Evolutionary conservation across 2,888 invertebrate genomes (phyloP), one percentile per base, ranked within the genome.

Genomic region (Chamaedrilus cognettii): DNA sequence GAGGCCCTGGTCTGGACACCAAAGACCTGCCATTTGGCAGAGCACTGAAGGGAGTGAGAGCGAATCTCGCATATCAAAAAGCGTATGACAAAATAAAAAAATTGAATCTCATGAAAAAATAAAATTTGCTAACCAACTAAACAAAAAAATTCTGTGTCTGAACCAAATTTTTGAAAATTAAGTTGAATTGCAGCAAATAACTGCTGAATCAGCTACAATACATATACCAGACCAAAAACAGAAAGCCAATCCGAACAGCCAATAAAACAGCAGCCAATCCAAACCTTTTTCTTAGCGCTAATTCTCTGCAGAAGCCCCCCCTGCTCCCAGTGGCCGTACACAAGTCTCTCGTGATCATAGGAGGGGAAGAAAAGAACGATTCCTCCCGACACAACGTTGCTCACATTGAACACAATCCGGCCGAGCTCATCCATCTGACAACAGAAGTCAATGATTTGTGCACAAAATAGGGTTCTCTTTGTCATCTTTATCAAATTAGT

Each of bases 361-460:
- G 96, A 96, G 0, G 96, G 92, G 70, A 98, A 89, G 83, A 99
- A 99, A 74, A 92, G 91, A 0, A 99, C 93, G 2, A 97, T 87
- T 0, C 99, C 99, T 0, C 93, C 95, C 0, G 92, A 93, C 15
- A 96, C 88, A 57, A 90, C 86, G 75, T 89, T 89, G 77, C 91
- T 90, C 0, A 93, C 82, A 80, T 95, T 92, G 71, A 88, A 84
- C 30, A 97, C 81, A 11, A 92, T 86, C 74, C 90, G 87, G 0
- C 91, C 81, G n/a, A 83, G 70, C 60, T 82, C 82, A 65, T 88
- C 88, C n/a, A 94, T 80, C 92, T 92, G n/a, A n/a, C n/a, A n/a
- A n/a, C n/a, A n/a, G n/a, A n/a, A n/a, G n/a, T n/a, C n/a, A n/a
- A n/a, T n/a, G n/a, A n/a, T n/a, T n/a, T n/a, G n/a, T n/a, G n/a